Conservation (phyloP, 2,797 vertebrate genomes). For the Synanceia verrucosa region DNA sequence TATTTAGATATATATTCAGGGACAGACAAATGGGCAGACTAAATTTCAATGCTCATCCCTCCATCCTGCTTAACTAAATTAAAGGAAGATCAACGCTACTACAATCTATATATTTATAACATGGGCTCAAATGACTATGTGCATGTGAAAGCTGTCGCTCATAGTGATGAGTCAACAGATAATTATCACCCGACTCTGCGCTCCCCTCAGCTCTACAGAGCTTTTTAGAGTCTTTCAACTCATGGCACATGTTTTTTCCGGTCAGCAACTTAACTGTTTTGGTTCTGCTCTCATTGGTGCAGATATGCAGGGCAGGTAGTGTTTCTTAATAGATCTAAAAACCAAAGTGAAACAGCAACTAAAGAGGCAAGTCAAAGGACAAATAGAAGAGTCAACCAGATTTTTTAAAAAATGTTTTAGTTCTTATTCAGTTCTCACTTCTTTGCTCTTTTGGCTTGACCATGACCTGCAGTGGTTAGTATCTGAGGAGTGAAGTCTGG, state of each 20-base stretch:
- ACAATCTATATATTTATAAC: background rate
- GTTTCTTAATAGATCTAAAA: background rate
- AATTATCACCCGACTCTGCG: background rate
- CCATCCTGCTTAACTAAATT: background rate
- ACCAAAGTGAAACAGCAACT: no score
- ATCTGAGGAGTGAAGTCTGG: no score
- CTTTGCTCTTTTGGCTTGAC: no score
- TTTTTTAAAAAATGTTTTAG: no score
- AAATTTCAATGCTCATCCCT: background rate
- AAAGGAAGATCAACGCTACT: background rate
- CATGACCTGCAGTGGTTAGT: no score
- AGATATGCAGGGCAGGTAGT: background rate
- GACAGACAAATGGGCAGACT: background rate
- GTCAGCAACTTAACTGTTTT: background rate
- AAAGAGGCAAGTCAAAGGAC: no score
- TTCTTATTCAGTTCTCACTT: no score
- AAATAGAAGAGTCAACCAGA: no score
- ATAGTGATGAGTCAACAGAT: background rate
- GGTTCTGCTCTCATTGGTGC: no score
- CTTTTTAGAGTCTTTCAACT: background rate
- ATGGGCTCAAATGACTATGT: background rate
- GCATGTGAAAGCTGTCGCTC: background rate
- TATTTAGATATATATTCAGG: background rate
- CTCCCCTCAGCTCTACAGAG: background rate
- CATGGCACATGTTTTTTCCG: background rate